Evolutionary conservation across 2,888 invertebrate species (phyloP).

Genomic region (Arrhopalites spinosus): DNA sequence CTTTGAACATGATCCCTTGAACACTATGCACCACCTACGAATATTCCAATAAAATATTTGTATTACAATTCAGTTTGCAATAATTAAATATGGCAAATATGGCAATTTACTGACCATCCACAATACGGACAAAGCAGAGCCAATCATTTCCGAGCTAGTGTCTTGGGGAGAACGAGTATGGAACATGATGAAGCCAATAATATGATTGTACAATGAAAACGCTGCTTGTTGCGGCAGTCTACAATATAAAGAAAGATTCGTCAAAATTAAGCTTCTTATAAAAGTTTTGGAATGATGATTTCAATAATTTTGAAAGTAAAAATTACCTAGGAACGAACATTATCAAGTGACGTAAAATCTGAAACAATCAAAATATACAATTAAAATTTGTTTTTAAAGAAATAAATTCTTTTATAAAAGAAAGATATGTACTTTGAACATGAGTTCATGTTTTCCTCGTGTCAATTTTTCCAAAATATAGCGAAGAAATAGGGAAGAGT

Average conservation of each 20-base stretch:
- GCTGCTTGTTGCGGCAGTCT: conserved; percentile 96
- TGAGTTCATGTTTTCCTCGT: conserved; percentile 87
- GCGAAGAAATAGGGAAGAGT: conserved; percentile 91
- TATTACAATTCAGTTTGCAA: too few species aligned
- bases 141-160: conserved; percentile 90
- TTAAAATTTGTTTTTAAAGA: not conserved
- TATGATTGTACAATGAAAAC: conserved; percentile 96
- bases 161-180: conserved; percentile 96
- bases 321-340: conserved; percentile 90
- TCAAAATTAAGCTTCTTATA: too few species aligned
- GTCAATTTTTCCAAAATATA: conserved; percentile 95
- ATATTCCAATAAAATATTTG: not conserved
- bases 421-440: conserved; percentile 92
- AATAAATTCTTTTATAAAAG: not conserved
- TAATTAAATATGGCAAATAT: not conserved
- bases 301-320: too few species aligned
- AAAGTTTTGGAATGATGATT: too few species aligned
- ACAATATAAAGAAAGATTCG: too few species aligned
- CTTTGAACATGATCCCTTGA: conserved; percentile 99
- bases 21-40: conserved; percentile 92
- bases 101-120: conserved; percentile 78
- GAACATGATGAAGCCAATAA: conserved; percentile 99
- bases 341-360: conserved; percentile 83
- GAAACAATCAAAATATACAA: conserved; percentile 43
- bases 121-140: conserved; percentile 89